These are phyloP conservation scores for Drosophila parvula DNA, from an alignment of 1,140 invertebrate species.

Conservation along the genomic window DNA sequence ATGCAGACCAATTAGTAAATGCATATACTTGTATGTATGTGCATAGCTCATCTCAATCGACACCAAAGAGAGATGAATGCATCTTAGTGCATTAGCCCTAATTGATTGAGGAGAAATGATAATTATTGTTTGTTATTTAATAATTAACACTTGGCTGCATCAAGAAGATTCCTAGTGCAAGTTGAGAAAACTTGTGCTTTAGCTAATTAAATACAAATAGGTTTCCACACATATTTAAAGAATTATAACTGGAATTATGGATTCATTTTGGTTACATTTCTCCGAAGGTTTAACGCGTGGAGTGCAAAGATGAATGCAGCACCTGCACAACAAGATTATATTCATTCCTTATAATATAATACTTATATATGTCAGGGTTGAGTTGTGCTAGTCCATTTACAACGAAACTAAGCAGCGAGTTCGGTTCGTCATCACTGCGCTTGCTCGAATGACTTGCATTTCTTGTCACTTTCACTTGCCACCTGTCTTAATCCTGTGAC, in stretches of 20 bases:
- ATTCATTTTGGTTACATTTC: rapidly evolving
- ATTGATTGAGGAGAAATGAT: slow-evolving; percentile 6
- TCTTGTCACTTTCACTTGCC: too few relatives aligned
- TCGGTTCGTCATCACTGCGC: too few relatives aligned
- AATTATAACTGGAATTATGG: not conserved
- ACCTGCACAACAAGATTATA: not conserved
- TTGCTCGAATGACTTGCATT: too few relatives aligned
- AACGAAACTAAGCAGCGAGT: too few relatives aligned
- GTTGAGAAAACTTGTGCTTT: not conserved
- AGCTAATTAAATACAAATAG: not conserved
- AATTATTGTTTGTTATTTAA: slow-evolving; percentile 9
- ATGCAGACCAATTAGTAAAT: slow-evolving; percentile 14
- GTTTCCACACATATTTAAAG: not conserved
- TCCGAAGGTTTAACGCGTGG: too few relatives aligned
- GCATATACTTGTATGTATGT: not conserved
- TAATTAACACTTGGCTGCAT: slow-evolving; percentile 5
- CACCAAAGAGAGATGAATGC: not conserved
- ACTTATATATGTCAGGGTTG: too few relatives aligned
- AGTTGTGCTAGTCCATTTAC: too few relatives aligned
- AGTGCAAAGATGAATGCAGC: not conserved
- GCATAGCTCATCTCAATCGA: slow-evolving; percentile 11
- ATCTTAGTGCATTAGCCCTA: not conserved
- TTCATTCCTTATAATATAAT: not conserved
- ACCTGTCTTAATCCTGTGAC: too few relatives aligned
- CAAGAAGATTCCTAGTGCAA: not conserved